These are phyloP conservation scores for Epizoanthus fatuus DNA, from an alignment of 92 coral and sea anemone species.

Conservation along the genomic window DNA sequence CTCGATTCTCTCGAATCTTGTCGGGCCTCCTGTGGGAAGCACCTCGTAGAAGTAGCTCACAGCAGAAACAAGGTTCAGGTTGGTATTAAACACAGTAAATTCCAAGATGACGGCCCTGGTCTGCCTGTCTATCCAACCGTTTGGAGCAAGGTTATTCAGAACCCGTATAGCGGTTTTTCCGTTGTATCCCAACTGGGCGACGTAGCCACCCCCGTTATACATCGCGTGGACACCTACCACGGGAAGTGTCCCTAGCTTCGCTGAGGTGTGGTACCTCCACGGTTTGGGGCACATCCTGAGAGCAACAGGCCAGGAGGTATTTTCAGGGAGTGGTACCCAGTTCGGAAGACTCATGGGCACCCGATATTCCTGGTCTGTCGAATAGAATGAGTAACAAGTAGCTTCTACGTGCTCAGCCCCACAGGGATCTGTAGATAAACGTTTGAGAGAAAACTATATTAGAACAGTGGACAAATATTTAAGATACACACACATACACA, in stretches of 20 bases:
- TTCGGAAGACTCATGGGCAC: slow-evolving; percentile 23
- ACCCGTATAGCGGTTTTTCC: slow-evolving; percentile 39
- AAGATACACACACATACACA: too few species aligned
- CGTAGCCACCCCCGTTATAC: slow-evolving; percentile 61
- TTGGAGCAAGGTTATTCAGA: slow-evolving; percentile 31
- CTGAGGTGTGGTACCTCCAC: slow-evolving; percentile 10
- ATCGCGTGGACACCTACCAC: slow-evolving; percentile 31
- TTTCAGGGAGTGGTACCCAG: slow-evolving; percentile 39
- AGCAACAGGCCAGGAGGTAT: slow-evolving; percentile 27
- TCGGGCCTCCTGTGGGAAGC: slow-evolving; percentile 46
- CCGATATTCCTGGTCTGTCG: slow-evolving; percentile 41
- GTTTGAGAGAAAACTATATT: too few species aligned
- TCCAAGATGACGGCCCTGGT: slow-evolving; percentile 60
- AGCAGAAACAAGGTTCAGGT: slow-evolving; percentile 27
- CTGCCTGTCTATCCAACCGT: slow-evolving; percentile 62
- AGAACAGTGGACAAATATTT: too few species aligned
- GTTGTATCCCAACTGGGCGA: slow-evolving; percentile 57
- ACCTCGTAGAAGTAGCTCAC: slow-evolving; percentile 48
- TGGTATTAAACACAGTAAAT: slow-evolving; percentile 35
- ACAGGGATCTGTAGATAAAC: too few species aligned
- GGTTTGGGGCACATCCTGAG: slow-evolving; percentile 29
- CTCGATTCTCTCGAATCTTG: background rate
- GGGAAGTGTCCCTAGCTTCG: slow-evolving; percentile 22
- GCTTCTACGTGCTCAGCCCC: too few species aligned
- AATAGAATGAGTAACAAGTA: slow-evolving; percentile 44